These are phyloP conservation scores for Rattus norvegicus DNA, from an alignment of 2,113 vertebrate genomes.

Conservation along the genomic window DNA sequence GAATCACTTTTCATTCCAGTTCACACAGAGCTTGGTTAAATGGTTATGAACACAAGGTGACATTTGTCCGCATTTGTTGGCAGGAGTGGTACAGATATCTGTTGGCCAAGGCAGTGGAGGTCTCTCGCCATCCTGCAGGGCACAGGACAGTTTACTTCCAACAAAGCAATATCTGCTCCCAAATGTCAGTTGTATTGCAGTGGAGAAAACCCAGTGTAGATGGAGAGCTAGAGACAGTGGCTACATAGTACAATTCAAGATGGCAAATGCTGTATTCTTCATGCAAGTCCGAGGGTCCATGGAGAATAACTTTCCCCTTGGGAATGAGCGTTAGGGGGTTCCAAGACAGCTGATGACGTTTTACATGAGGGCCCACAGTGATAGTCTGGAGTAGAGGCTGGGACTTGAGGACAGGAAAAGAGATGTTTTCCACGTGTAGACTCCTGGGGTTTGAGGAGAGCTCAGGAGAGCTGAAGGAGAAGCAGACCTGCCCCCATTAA, in stretches of 20 bases:
- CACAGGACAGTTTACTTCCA: neutral
- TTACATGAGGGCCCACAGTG: too few species aligned
- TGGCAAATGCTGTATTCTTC: neutral
- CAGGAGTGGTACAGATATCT: neutral
- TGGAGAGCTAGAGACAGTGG: neutral
- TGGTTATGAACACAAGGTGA: neutral
- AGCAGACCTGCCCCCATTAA: fast-evolving
- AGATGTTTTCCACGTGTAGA: fast-evolving
- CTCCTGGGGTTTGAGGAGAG: fast-evolving
- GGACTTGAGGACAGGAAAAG: neutral
- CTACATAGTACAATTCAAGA: neutral
- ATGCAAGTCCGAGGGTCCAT: neutral
- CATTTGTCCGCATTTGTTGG: neutral
- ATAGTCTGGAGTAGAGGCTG: neutral
- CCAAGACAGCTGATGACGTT: neutral
- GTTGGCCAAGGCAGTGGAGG: neutral
- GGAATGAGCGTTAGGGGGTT: fast-evolving
- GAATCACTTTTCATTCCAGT: neutral
- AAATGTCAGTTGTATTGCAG: fast-evolving
- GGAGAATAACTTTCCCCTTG: neutral
- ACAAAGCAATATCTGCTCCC: fast-evolving
- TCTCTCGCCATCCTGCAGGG: fast-evolving
- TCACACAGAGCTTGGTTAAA: neutral
- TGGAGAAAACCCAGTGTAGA: neutral
- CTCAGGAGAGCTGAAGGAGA: neutral